Evolutionary conservation across 92 coral and sea anemone genomes (phyloP).

Genomic region (Epizoanthus illoricatus): DNA sequence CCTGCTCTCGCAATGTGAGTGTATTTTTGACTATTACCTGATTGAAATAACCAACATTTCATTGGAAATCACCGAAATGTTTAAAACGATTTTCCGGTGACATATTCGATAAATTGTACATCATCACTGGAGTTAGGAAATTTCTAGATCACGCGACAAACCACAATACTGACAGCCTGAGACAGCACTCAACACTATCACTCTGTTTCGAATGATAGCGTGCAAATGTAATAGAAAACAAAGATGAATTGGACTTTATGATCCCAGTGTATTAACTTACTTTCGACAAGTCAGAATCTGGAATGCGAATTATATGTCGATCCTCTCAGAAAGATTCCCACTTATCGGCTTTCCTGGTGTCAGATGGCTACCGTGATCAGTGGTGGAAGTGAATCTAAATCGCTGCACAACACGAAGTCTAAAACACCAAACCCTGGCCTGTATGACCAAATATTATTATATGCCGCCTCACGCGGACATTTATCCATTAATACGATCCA

Average conservation of each 20-base stretch:
- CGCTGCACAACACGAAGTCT: neutral
- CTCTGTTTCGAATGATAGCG: neutral
- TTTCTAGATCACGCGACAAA: slow-evolving; percentile 20
- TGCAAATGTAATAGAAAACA: neutral
- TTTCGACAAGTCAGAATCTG: neutral
- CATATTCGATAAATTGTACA: neutral
- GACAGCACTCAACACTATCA: neutral
- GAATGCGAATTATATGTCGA: neutral
- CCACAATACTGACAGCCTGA: neutral
- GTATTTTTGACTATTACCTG: slow-evolving; percentile 24
- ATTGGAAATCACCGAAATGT: slow-evolving; percentile 34
- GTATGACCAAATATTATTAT: too few species aligned
- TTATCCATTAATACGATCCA: too few species aligned
- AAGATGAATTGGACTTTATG: neutral
- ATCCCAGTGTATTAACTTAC: neutral
- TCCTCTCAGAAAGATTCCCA: neutral
- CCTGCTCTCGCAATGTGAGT: slow-evolving; percentile 25
- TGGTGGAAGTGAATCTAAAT: neutral
- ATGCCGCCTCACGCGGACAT: too few species aligned
- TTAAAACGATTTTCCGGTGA: slow-evolving; percentile 17
- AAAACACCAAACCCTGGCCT: too few species aligned
- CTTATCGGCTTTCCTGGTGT: slow-evolving; percentile 13
- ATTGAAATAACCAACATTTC: slow-evolving; percentile 29
- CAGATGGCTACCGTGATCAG: neutral
- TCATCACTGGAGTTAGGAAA: neutral